Evolutionary conservation across 2,797 vertebrate genomes (phyloP).

Genomic region (Sarcophilus harrisii): DNA sequence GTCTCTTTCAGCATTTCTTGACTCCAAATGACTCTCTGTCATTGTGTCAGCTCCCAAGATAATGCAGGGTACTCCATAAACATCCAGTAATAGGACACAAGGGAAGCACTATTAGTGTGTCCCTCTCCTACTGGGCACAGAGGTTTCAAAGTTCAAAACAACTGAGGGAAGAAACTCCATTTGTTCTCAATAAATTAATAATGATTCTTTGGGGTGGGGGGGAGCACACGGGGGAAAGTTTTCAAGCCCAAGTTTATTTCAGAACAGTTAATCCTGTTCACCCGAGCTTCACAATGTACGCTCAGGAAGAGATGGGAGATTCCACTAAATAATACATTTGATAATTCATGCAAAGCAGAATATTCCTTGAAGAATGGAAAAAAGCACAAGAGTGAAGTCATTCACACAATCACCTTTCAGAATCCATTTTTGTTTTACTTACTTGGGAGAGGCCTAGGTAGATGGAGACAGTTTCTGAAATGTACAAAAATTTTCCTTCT

Average conservation of each 20-base stretch:
- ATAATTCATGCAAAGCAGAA: conserved; percentile 68
- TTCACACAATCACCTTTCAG: conserved; percentile 42
- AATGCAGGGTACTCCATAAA: conserved; percentile 87
- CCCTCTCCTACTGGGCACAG: conserved; percentile 85
- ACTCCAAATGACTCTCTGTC: conserved; percentile 89
- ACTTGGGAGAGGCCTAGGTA: conserved; percentile 99
- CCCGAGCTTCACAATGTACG: conserved; percentile 61
- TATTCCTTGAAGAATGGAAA: conserved; percentile 59
- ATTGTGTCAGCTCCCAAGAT: conserved; percentile 89
- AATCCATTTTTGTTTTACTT: conserved; percentile 85
- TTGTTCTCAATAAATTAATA: conserved; percentile 89
- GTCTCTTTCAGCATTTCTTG: conserved; percentile 87
- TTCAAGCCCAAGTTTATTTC: conserved; percentile 77
- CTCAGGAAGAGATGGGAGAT: conserved; percentile 63
- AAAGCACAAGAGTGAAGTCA: conserved; percentile 49
- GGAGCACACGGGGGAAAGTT: conserved; percentile 67
- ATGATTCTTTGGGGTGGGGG: conserved; percentile 76
- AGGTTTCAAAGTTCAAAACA: conserved; percentile 90
- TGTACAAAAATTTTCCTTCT: conserved; percentile 99
- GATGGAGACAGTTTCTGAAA: conserved; percentile 99
- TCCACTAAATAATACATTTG: conserved; percentile 71
- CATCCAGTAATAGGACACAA: conserved; percentile 90
- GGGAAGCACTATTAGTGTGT: conserved; percentile 87
- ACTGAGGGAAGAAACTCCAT: conserved; percentile 87
- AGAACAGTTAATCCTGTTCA: conserved; percentile 51